Conservation (phyloP, 2,113 vertebrate species). For the Calcarius ornatus region DNA sequence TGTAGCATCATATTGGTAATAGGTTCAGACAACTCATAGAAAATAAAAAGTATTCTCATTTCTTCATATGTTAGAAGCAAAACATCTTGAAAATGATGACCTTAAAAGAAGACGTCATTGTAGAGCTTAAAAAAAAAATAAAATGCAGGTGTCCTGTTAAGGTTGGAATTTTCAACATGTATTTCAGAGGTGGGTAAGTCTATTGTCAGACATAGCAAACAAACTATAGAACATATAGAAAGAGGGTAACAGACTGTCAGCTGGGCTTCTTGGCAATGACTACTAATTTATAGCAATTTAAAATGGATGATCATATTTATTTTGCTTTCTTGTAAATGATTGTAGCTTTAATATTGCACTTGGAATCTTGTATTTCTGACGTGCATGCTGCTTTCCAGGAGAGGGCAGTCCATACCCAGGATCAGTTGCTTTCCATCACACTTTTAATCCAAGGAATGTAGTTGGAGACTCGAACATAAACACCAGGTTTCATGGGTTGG, state of each 20-base stretch:
- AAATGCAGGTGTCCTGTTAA: not conserved
- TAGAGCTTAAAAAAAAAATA: not conserved
- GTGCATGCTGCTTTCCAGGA: not conserved
- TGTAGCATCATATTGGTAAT: not conserved
- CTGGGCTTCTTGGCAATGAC: not conserved
- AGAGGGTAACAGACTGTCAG: not conserved
- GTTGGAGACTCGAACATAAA: constrained; percentile 89
- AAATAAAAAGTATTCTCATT: not conserved
- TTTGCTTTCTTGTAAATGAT: constrained; percentile 22
- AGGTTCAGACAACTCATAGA: not conserved
- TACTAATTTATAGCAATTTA: not conserved
- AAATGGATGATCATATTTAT: constrained; percentile 3
- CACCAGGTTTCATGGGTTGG: constrained; percentile 90
- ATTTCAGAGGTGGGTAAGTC: not conserved
- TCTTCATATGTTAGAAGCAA: not conserved
- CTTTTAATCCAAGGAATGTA: constrained; percentile 83
- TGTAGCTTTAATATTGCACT: not conserved
- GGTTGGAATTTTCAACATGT: not conserved
- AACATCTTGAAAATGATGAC: not conserved
- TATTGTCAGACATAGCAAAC: not conserved
- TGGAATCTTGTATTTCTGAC: not conserved
- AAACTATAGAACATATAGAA: not conserved
- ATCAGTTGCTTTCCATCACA: constrained; percentile 67
- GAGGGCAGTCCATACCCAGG: not conserved
- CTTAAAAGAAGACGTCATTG: not conserved